Base-by-base conservation (phyloP, 2,113 vertebrate genomes). In the Eptesicus fuscus region DNA sequence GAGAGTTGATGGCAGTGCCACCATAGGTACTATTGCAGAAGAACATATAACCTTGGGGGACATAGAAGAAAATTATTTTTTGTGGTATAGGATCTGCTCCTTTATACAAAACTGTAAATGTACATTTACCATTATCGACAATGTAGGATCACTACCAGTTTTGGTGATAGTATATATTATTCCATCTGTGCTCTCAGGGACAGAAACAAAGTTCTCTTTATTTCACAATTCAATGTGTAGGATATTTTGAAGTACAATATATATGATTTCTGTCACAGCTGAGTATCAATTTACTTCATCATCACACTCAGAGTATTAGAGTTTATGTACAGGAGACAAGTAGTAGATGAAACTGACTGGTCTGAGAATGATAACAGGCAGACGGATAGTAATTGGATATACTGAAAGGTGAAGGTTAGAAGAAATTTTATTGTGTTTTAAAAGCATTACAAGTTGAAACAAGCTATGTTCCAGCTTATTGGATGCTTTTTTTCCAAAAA, bases 261-360 rank as follows among this genome's bases (percentile, higher is more conserved):
- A 87, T 93, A 94, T 93, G 51, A 96, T 83, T 93, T 91, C 74
- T 94, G 93, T 92, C 83, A 87, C 16, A 79, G 18, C 9, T 82
- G 37, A 83, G 77, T 90, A 92, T 93, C 83, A 92, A 42, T 92
- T 97, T 96, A 94, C 59, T 94, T 93, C 70, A 95, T 94, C 93
- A 78, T 92, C 70, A 44, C 63, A 76, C 67, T 76, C 78, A 91
- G 42, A 63, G 28, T 71, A 82, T 97, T 88, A 94, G n/a, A 90
- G 83, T 88, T 93, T 87, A 85, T 84, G n/a, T 92, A 65, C 28
- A 70, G 47, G 70, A 82, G 83, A 96, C 83, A 96, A 59, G 51
- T 65, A 77, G 83, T 59, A 91, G 69, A 90, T 96, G 30, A 90
- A 94, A 82, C 59, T 76, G 53, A 86, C 37, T 90, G 70, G 91